Conservation (phyloP, 1,140 invertebrate species). For the Ceratoteleas bidentatus region DNA sequence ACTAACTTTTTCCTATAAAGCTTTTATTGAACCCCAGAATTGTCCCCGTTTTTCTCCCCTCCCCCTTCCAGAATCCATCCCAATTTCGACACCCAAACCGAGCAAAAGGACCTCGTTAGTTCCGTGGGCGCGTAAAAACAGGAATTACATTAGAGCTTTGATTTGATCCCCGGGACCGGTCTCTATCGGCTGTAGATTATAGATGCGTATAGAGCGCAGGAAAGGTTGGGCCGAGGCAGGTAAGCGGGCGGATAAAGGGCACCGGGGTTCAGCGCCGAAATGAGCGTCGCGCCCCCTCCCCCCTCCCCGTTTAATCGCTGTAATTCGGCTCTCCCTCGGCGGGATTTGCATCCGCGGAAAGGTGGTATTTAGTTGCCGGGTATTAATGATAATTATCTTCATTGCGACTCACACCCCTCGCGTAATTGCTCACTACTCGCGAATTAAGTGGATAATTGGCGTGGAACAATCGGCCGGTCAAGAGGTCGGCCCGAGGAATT, state of each 20-base stretch:
- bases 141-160: slow-evolving; percentile 50
- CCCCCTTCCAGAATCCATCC: too few species aligned
- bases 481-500: slow-evolving; percentile 60
- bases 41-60: slow-evolving; percentile 1
- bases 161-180: slow-evolving; percentile 33
- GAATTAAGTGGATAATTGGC: slow-evolving; percentile 67
- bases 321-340: slow-evolving; percentile 48
- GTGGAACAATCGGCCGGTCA: slow-evolving; percentile 59
- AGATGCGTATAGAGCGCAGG: slow-evolving; percentile 46
- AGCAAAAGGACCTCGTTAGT: slow-evolving; percentile 45
- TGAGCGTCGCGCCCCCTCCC: slow-evolving; percentile 32
- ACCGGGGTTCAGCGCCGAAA: slow-evolving; percentile 51
- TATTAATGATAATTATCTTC: slow-evolving; percentile 68
- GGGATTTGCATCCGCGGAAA: slow-evolving; percentile 68
- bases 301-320: slow-evolving; percentile 60
- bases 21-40: too few species aligned
- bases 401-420: slow-evolving; percentile 62
- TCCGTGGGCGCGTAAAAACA: slow-evolving; percentile 31
- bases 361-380: slow-evolving; percentile 66
- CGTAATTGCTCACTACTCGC: slow-evolving; percentile 65
- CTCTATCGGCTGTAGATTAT: slow-evolving; percentile 59
- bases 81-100: too few species aligned
- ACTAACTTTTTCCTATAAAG: too few species aligned
- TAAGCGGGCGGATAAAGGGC: slow-evolving; percentile 55
- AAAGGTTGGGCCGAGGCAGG: slow-evolving; percentile 47